Conservation (phyloP, 2,888 invertebrate genomes). For the Oscheius sp. region DNA sequence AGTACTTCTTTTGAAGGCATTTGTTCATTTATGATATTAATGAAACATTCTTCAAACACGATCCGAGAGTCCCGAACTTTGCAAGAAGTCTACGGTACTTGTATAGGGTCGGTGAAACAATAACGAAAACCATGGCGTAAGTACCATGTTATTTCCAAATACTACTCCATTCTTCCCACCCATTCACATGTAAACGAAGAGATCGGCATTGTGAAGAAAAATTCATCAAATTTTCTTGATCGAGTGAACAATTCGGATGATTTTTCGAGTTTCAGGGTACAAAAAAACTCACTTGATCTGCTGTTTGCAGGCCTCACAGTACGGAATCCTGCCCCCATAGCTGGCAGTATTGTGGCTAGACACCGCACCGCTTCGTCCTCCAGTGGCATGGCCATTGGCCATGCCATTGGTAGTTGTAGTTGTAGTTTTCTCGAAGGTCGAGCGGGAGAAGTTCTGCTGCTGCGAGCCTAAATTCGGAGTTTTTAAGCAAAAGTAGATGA, state of each 20-base stretch:
- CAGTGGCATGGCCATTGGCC: background rate
- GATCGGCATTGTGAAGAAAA: no score
- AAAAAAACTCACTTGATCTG: constrained; percentile 55
- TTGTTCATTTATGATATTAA: no score
- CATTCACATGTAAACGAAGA: no score
- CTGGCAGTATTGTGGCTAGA: constrained; percentile 23
- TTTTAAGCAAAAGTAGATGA: background rate
- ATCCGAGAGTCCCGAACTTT: background rate
- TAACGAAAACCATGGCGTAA: no score
- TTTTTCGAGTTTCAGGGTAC: no score
- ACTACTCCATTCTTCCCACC: no score
- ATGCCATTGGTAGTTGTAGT: background rate
- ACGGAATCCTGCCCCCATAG: constrained; percentile 50
- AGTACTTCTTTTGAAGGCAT: no score
- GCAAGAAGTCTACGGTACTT: background rate
- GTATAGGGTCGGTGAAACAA: no score
- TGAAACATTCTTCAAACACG: no score
- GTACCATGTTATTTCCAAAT: no score
- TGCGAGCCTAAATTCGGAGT: constrained; percentile 10
- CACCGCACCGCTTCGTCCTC: background rate
- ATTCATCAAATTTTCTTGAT: no score
- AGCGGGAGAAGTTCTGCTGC: constrained; percentile 16
- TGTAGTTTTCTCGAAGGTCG: constrained; percentile 18
- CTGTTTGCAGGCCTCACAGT: constrained; percentile 65
- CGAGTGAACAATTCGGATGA: no score